Evolutionary conservation across 2,797 vertebrate species (phyloP), one percentile per base, ranked within the genome.

Genomic region (Sebastes itinus): DNA sequence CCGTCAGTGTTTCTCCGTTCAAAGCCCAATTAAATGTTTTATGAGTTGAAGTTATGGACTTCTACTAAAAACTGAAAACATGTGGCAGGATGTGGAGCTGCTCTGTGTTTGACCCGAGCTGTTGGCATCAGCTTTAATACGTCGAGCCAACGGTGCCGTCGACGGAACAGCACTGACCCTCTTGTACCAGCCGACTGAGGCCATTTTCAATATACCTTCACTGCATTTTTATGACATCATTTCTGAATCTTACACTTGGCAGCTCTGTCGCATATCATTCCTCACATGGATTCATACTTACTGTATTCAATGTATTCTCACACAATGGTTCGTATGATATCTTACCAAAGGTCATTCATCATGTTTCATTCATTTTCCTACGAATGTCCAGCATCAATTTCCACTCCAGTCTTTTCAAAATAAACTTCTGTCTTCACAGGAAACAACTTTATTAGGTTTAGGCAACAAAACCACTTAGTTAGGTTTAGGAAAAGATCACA

Each of bases 21-120:
- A 28, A 82, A 78, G 75, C 49, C 61, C 77, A 68, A 69, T 91
- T 77, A 87, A 88, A 88, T 66, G 60, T 92, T 94, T 92, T 90
- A 93, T 60, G 81, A 87, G 69, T 6, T 77, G 76, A 87, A 83
- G 85, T 90, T 88, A 86, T 87, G 79, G 80, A 89, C 87, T 75
- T 54, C 59, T 58, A 32, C 76, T 38, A 86, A 72, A 77, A 90
- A 87, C 67, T 46, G 81, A 75, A 87, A 89, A 85, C 91, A 91
- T 79, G 64, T 90, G 88, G 77, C 22, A 4, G 23, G 74, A 74
- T 63, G 78, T 75, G 65, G 62, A 77, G 78, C 82, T 85, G 88
- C 83, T 86, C 76, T 52, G 82, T 18, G 30, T 86, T 87, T 85
- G 89, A 90, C 90, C 87, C 49, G 69, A 84, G 81, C 86, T 72